phyloP scores from a whole-genome alignment of 2,113 vertebrate genomes.

The Puntigrus tetrazona region DNA sequence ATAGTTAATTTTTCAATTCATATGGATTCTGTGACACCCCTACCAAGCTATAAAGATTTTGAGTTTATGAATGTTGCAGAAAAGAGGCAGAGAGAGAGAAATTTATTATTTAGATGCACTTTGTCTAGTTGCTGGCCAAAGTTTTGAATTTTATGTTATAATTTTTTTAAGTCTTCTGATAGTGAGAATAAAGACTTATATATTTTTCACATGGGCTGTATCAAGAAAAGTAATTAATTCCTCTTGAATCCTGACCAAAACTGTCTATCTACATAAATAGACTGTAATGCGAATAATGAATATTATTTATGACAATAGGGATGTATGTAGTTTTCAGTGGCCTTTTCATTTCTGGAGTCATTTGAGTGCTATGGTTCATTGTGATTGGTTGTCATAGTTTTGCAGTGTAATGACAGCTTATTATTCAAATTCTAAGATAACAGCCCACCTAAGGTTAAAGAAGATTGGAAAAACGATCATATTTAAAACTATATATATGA shows the following conservation, averaged over 20 bases:
- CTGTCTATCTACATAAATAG: not conserved
- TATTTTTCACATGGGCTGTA: not conserved
- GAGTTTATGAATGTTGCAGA: no score
- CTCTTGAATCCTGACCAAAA: not conserved
- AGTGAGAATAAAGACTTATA: not conserved
- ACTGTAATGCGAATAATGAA: not conserved
- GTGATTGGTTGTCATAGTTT: slow-evolving; percentile 37
- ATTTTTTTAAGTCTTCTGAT: not conserved
- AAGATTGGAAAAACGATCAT: not conserved
- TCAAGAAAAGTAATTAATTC: not conserved
- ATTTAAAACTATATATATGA: no score
- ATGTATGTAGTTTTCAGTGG: slow-evolving; percentile 14
- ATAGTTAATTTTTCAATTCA: no score
- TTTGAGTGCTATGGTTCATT: slow-evolving; percentile 28
- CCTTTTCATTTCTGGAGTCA: slow-evolving; percentile 27
- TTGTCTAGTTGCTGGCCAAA: no score
- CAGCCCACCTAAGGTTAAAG: not conserved
- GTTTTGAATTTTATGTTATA: no score
- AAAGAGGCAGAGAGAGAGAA: slow-evolving; percentile 31
- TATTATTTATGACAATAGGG: slow-evolving; percentile 3
- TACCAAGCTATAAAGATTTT: slow-evolving; percentile 40
- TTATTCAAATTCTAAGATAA: slow-evolving; percentile 45
- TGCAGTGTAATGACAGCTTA: slow-evolving; percentile 35
- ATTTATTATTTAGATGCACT: no score
- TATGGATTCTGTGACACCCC: slow-evolving; percentile 56